phyloP scores from a whole-genome alignment of 2,797 vertebrate species.

The Alosa sapidissima region DNA sequence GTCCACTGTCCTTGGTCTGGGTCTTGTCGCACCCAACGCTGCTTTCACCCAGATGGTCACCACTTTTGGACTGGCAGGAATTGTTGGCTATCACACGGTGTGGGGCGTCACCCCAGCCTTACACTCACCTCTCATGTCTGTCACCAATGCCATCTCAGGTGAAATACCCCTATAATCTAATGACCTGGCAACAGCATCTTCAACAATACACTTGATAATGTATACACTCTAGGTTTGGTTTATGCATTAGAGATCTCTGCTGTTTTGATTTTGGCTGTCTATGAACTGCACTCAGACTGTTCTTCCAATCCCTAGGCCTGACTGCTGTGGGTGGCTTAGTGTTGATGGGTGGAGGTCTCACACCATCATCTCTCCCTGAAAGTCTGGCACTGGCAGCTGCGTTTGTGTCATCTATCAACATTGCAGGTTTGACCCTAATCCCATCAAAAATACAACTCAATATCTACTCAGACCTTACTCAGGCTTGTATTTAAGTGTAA shows the following conservation, averaged over 20 bases:
- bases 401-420: conserved; percentile 84
- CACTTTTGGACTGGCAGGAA: conserved; percentile 64
- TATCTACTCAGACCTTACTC: not conserved
- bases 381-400: conserved; percentile 77
- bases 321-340: conserved; percentile 82
- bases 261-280: not conserved
- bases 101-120: conserved; percentile 64
- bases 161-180: not conserved
- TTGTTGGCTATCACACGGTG: conserved; percentile 57
- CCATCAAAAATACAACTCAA: not conserved
- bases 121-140: conserved; percentile 63
- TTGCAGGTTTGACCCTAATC: conserved; percentile 69
- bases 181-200: not conserved
- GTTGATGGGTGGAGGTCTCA: conserved; percentile 80
- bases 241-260: not conserved
- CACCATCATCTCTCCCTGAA: conserved; percentile 73
- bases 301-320: conserved; percentile 65
- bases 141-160: conserved; percentile 68
- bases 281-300: not conserved
- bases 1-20: conserved; percentile 72
- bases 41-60: conserved; percentile 68
- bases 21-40: conserved; percentile 67
- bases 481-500: too few relatives aligned
- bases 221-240: not conserved
- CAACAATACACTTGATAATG: not conserved